These are phyloP conservation scores for Otocyon megalotis DNA, from an alignment of 2,113 vertebrate species.

Conservation along the genomic window DNA sequence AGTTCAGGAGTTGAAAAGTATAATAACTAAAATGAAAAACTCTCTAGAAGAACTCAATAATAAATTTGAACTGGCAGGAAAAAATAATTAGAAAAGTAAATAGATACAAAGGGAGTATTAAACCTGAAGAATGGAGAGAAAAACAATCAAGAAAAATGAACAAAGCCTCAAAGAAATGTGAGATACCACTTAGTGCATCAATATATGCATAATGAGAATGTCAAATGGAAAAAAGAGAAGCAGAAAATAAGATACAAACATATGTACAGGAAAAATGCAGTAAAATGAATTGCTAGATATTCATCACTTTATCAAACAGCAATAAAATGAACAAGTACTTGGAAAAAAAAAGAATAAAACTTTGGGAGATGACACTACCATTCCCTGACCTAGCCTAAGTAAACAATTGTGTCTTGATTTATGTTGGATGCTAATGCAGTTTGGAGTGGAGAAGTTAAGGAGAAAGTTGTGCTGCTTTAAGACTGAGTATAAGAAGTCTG, in stretches of 20 bases:
- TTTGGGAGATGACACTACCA: not conserved
- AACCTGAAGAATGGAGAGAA: not conserved
- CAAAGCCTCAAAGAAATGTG: not conserved
- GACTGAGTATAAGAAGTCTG: not conserved
- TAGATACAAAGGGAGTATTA: not conserved
- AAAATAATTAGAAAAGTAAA: not conserved
- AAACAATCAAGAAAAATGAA: not conserved
- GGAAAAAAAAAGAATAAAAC: not conserved
- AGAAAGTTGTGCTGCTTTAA: not conserved
- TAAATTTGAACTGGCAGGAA: not conserved
- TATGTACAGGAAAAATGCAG: not conserved
- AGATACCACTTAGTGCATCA: not conserved
- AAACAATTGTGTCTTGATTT: not conserved
- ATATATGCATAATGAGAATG: not conserved
- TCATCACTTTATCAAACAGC: not conserved
- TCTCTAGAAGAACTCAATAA: not conserved
- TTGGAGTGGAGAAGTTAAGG: not conserved
- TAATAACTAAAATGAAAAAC: not conserved
- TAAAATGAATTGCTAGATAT: not conserved
- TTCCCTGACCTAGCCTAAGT: not conserved
- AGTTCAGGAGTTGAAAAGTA: not conserved
- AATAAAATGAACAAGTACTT: not conserved
- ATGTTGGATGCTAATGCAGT: not conserved
- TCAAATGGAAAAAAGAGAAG: not conserved
- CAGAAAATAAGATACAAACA: not conserved